Percentiles rank a stretch among this genome's conserved stretches.
phyloP scores from a whole-genome alignment of 2,797 vertebrate genomes.

The Rhynchotus rufescens region DNA sequence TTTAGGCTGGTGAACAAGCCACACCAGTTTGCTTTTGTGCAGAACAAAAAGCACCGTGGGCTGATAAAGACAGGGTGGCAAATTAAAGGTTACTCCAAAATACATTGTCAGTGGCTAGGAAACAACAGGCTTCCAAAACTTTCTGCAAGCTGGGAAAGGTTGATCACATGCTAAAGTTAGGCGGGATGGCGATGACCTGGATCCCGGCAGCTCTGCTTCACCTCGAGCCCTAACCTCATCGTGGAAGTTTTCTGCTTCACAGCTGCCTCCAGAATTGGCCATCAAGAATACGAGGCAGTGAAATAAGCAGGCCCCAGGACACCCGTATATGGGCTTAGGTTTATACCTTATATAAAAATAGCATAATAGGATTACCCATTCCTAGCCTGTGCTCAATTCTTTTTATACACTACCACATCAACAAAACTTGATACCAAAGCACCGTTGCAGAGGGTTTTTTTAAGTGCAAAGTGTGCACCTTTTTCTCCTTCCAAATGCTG shows the following conservation, averaged over 20 bases:
- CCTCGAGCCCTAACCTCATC: slow-evolving; percentile 2
- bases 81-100: slow-evolving; percentile 62
- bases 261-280: neutral
- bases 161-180: neutral
- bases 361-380: neutral
- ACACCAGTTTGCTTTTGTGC: slow-evolving; percentile 17
- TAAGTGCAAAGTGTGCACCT: neutral
- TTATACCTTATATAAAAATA: slow-evolving; percentile 54
- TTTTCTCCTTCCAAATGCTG: neutral
- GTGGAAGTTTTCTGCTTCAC: neutral
- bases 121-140: slow-evolving; percentile 31
- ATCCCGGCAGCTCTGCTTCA: neutral
- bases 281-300: neutral
- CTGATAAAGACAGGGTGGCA: slow-evolving; percentile 56
- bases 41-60: slow-evolving; percentile 51
- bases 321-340: neutral
- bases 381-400: slow-evolving; percentile 33
- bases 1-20: slow-evolving; percentile 51
- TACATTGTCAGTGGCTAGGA: neutral
- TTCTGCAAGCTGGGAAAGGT: slow-evolving; percentile 1
- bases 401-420: slow-evolving; percentile 37
- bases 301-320: slow-evolving; percentile 26
- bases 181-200: neutral
- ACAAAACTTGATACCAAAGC: neutral
- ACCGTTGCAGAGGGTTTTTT: neutral